Percentiles rank a stretch among this genome's conserved stretches.
Conservation (phyloP, 2,113 vertebrate genomes). For the Ochotona princeps region DNA sequence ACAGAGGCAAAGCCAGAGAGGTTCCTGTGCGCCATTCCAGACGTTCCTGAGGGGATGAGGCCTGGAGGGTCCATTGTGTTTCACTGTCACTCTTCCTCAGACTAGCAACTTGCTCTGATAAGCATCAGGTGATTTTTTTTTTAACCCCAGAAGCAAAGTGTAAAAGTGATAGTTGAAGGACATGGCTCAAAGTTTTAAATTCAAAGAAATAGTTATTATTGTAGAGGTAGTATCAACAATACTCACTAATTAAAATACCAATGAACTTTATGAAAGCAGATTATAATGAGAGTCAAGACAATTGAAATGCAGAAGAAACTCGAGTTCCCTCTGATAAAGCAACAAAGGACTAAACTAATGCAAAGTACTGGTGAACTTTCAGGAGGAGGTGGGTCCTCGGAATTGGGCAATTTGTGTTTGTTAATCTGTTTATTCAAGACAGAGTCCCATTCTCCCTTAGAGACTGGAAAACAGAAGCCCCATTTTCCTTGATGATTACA, state of each 20-base stretch:
- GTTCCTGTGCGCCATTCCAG: no score
- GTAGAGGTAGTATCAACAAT: background rate
- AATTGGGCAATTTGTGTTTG: background rate
- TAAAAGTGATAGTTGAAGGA: background rate
- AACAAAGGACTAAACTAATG: background rate
- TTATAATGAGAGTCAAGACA: background rate
- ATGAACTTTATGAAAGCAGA: background rate
- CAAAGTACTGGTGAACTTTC: background rate
- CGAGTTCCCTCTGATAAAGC: background rate
- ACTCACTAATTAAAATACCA: background rate
- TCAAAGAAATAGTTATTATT: background rate
- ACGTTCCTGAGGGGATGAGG: no score
- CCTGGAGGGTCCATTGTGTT: no score
- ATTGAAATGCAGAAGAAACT: background rate
- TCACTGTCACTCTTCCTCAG: no score
- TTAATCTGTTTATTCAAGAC: background rate
- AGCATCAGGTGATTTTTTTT: no score
- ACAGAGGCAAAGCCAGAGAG: no score
- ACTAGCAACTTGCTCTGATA: no score
- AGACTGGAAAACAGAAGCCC: background rate
- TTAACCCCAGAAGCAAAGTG: no score
- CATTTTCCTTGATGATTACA: background rate
- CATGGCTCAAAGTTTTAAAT: background rate
- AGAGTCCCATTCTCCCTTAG: background rate
- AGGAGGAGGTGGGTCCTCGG: background rate